These are phyloP conservation scores for Liolophura sinensis DNA, from an alignment of 1,140 invertebrate species.

Conservation along the genomic window DNA sequence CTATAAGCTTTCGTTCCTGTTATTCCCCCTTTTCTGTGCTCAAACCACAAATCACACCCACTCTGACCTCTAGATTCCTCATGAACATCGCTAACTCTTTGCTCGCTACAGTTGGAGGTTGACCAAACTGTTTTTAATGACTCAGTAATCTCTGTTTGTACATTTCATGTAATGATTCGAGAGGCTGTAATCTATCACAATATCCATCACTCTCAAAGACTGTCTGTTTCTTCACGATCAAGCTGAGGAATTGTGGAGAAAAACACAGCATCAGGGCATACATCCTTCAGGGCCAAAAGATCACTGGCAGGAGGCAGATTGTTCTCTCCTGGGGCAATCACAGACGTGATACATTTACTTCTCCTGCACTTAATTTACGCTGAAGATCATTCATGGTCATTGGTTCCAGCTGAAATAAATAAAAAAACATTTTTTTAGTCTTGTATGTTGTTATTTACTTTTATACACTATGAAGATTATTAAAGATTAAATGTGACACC, in stretches of 20 bases:
- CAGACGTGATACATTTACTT: slow-evolving; percentile 7
- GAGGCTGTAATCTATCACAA: neutral
- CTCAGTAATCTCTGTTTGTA: no score
- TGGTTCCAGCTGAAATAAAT: neutral
- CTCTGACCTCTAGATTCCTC: no score
- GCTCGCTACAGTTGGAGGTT: no score
- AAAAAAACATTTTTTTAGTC: neutral
- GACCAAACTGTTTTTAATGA: no score
- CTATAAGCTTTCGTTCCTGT: no score
- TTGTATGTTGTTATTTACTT: neutral
- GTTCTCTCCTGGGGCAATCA: slow-evolving; percentile 7
- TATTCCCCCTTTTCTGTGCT: no score
- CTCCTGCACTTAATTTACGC: slow-evolving; percentile 5
- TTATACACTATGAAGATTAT: neutral
- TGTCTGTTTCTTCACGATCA: slow-evolving; percentile 13
- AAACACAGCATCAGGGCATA: slow-evolving; percentile 11
- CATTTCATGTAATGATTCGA: no score
- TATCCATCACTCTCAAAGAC: slow-evolving; percentile 3
- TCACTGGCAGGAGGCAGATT: neutral
- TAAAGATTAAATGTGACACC: neutral
- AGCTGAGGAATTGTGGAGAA: slow-evolving; percentile 8
- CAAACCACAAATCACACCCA: no score
- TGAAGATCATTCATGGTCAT: slow-evolving; percentile 5
- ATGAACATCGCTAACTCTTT: no score
- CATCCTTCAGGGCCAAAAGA: slow-evolving; percentile 2